Evolutionary conservation across 2,797 vertebrate genomes (phyloP).

Genomic region (Australoheros facetus): DNA sequence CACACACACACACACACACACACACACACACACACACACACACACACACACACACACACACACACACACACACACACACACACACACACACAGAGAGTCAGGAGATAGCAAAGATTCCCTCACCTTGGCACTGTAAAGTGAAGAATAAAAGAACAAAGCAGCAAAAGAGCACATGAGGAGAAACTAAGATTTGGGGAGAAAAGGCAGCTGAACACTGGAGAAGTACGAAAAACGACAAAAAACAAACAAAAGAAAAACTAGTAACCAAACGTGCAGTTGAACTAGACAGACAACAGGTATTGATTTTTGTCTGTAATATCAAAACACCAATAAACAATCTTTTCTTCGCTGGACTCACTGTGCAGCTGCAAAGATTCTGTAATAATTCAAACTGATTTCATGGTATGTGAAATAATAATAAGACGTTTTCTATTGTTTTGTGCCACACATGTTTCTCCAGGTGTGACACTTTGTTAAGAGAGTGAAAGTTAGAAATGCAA

Average conservation of each 20-base stretch:
- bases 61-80: neutral
- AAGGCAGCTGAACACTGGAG: neutral
- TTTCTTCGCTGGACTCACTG: neutral
- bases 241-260: neutral
- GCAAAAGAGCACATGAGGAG: neutral
- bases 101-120: neutral
- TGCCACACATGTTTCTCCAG: neutral
- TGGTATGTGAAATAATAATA: neutral
- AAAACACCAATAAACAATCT: slow-evolving; percentile 42
- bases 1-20: neutral
- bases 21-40: neutral
- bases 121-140: neutral
- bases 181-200: slow-evolving; percentile 2
- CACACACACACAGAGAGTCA: neutral
- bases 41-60: neutral
- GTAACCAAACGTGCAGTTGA: neutral
- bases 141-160: neutral
- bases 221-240: neutral
- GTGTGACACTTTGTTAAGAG: neutral
- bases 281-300: slow-evolving; percentile 29
- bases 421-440: neutral
- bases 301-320: slow-evolving; percentile 43
- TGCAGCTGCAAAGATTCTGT: neutral
- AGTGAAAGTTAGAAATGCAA: neutral
- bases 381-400: neutral